These are phyloP conservation scores for Bombus superbus DNA, from an alignment of 1,140 invertebrate species.

Conservation along the genomic window DNA sequence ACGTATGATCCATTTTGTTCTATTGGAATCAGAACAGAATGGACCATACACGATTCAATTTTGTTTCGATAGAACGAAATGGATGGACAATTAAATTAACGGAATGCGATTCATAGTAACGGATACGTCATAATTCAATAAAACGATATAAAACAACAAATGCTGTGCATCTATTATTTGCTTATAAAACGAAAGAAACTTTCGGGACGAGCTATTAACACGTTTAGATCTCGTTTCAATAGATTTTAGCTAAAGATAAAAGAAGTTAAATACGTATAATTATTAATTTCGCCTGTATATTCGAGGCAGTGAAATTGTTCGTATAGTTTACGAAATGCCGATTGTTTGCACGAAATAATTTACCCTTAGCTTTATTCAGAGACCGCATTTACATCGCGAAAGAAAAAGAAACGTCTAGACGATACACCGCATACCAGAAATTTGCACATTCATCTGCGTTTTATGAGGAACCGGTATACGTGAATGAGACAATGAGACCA, in stretches of 20 bases:
- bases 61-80: no score
- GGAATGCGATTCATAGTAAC: no score
- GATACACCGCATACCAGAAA: background rate
- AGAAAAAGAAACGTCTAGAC: background rate
- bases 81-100: no score
- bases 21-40: no score
- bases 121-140: no score
- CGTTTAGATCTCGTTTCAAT: background rate
- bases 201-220: no score
- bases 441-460: constrained; percentile 16
- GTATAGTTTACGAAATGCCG: background rate
- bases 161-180: no score
- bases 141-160: no score
- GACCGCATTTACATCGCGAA: background rate
- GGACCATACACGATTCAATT: no score
- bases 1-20: no score
- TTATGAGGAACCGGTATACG: constrained; percentile 11
- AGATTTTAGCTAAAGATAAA: background rate
- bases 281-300: background rate
- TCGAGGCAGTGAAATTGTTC: background rate
- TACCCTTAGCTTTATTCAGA: no score
- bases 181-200: no score
- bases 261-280: background rate
- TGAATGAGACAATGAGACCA: constrained; percentile 55
- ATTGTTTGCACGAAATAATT: background rate